Conservation (phyloP, 2,888 invertebrate genomes). For the Megamerina dolium region DNA sequence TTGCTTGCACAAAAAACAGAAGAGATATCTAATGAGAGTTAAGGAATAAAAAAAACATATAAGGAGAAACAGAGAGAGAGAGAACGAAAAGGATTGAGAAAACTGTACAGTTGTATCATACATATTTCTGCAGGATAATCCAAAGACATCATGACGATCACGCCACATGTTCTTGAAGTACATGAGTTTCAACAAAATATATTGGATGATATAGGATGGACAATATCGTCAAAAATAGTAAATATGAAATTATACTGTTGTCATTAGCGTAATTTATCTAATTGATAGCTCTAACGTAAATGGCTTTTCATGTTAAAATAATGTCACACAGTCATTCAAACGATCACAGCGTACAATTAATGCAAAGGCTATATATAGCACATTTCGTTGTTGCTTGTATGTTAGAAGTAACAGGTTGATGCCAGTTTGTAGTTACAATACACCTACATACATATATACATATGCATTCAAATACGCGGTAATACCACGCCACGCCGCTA, state of each 20-base stretch:
- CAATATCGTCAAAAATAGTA: too few relatives aligned
- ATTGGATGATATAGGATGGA: too few relatives aligned
- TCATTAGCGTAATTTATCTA: conserved; percentile 5
- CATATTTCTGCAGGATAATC: too few relatives aligned
- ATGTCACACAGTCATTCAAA: not conserved
- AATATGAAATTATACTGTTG: too few relatives aligned
- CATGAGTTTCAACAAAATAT: not conserved
- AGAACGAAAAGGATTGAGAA: not conserved
- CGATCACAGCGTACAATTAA: not conserved
- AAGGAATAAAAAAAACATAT: not conserved
- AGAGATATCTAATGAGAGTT: too few relatives aligned
- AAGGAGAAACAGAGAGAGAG: not conserved
- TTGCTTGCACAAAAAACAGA: not conserved
- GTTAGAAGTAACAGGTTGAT: conserved; percentile 1
- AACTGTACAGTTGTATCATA: too few relatives aligned
- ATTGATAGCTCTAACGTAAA: not conserved
- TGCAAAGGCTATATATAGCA: conserved; percentile 13
- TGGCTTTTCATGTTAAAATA: not conserved
- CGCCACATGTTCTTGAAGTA: not conserved
- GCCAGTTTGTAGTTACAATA: too few relatives aligned
- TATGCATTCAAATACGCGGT: too few relatives aligned
- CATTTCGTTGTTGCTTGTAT: not conserved
- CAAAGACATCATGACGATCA: not conserved
- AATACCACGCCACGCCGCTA: too few relatives aligned
- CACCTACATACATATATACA: too few relatives aligned